These are phyloP conservation scores for Melierax canorus DNA, from an alignment of 2,113 vertebrate species.

Conservation along the genomic window DNA sequence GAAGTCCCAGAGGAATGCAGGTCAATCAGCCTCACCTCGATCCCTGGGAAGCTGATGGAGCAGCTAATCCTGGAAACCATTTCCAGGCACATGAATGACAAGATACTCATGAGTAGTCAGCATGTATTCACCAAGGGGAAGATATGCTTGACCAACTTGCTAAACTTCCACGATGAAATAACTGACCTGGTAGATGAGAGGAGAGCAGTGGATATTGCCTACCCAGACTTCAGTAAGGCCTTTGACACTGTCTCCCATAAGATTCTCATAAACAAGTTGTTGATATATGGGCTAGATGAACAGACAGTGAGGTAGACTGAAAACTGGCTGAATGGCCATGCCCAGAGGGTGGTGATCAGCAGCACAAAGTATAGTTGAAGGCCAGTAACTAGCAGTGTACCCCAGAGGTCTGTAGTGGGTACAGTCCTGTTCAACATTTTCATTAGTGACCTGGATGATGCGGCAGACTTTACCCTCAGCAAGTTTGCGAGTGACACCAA, in stretches of 20 bases:
- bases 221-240: neutral
- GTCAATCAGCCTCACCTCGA: rapidly evolving
- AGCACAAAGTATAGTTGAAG: neutral
- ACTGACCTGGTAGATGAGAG: neutral
- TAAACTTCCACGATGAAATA: neutral
- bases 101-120: neutral
- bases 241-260: neutral
- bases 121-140: neutral
- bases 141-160: neutral
- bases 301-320: neutral
- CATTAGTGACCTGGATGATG: neutral
- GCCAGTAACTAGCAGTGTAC: neutral
- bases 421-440: neutral
- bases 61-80: neutral
- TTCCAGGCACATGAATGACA: neutral
- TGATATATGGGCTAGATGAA: neutral
- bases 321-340: neutral
- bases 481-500: neutral
- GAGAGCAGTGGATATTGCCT: neutral
- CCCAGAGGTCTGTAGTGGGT: neutral
- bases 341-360: neutral
- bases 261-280: neutral
- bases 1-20: neutral
- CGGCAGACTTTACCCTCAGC: neutral
- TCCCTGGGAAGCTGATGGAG: neutral